phyloP scores from a whole-genome alignment of 2,888 invertebrate genomes.

The Lithophane semibrunnea region DNA sequence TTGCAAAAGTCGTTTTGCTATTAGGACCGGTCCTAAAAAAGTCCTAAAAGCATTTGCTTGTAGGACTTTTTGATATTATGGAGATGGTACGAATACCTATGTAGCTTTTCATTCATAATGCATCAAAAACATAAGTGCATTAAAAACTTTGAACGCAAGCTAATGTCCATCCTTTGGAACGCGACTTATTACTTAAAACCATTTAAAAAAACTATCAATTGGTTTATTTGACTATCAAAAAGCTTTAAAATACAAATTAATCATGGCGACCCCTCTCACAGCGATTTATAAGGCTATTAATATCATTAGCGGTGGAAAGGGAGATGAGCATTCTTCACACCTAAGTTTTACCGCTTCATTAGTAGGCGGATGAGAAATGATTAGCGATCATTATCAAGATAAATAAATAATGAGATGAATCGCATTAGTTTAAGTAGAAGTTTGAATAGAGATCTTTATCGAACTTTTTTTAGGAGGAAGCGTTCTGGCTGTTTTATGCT shows the following conservation, averaged over 20 bases:
- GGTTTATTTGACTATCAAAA: conserved; percentile 43
- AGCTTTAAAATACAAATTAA: conserved; percentile 62
- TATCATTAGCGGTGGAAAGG: conserved; percentile 52
- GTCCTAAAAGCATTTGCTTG: no score
- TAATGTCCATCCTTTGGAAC: not conserved
- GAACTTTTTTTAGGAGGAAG: not conserved
- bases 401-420: conserved; percentile 60
- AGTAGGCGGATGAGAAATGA: conserved; percentile 62
- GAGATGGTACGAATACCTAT: not conserved
- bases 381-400: conserved; percentile 59
- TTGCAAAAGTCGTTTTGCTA: not conserved
- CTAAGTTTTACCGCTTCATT: conserved; percentile 61
- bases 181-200: conserved; percentile 17
- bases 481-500: not conserved
- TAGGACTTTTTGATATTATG: no score
- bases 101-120: not conserved
- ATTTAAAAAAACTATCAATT: conserved; percentile 31
- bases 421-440: conserved; percentile 35
- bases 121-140: conserved; percentile 13
- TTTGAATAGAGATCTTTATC: conserved; percentile 40
- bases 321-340: conserved; percentile 60
- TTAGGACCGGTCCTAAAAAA: not conserved
- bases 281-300: conserved; percentile 65
- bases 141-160: conserved; percentile 5
- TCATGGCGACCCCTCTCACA: conserved; percentile 43